Evolutionary conservation across 2,113 vertebrate species (phyloP), one percentile per base, ranked within the genome.

Genomic region (Genyomyrus donnyi): DNA sequence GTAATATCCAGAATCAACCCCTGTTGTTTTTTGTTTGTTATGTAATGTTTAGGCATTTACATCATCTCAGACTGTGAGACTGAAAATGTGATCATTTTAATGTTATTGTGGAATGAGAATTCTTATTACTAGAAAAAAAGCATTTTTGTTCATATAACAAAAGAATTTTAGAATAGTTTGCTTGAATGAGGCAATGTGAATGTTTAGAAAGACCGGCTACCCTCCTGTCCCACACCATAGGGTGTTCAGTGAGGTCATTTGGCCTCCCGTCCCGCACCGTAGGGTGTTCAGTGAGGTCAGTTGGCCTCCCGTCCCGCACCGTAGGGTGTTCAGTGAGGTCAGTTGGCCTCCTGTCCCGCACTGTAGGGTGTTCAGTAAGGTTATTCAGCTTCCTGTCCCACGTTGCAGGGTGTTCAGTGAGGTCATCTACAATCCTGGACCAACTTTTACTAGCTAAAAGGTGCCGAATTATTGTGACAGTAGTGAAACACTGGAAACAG

Each of bases 1-100:
- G 45, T n/a, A 46, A 89, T 39, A 58, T 45, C 11, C 52, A 53
- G 31, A 42, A 85, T 77, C 24, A 19, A 19, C 77, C 8, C 49
- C 3, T 50, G 49, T 50, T 35, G 46, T 27, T 52, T 89, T 62
- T 85, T 48, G 13, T 85, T 15, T 87, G 1, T 53, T 53, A 48
- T 85, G 17, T 53, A 52, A 52, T 52, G 45, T 85, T 83, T 58
- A 35, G 46, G 50, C 31, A 56, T 91, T 56, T 91, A 91, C 77
- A 89, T 89, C 89, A 84, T 88, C 89, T 56, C 48, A 92, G 92
- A 91, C 89, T 90, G 90, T 62, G 87, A 92, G 92, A 92, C 94
- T 94, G 93, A 95, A 93, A 95, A 48, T 46, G 66, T 74, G 27
- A 35, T 35, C 66, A 74, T 74, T 35, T 74, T 13, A 35, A 17